Evolutionary conservation across 2,888 invertebrate species (phyloP), one percentile per base, ranked within the genome.

Genomic region (Epistrophe grossulariae): DNA sequence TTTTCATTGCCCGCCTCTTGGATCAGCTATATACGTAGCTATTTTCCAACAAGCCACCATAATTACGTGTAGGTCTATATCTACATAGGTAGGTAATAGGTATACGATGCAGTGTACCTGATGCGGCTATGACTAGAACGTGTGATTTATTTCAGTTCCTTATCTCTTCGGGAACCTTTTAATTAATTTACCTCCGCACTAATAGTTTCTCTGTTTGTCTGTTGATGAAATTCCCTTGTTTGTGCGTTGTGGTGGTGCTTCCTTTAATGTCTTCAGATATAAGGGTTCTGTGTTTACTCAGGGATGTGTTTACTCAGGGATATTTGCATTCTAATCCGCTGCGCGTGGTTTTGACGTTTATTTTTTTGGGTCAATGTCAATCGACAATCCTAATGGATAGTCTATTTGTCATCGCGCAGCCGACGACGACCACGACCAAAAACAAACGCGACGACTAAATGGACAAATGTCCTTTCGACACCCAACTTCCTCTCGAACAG

Each of bases 141-240:
- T 85, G 85, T 82, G 85, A 85, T 85, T 85, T 85, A 85, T 85
- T 85, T 83, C 87, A 72, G 83, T 83, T 87, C 48, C 87, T 87
- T 87, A 87, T 87, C 87, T 83, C 76, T 66, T 72, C 74, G 83
- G 87, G 72, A 83, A 87, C 87, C 87, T 87, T 87, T 87, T 87
- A 87, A 87, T 87, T 87, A 83, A 87, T 87, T 83, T 87, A 83
- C 87, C 87, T 83, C 70, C 72, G 83, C 76, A 83, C 83, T 87
- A 79, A 87, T 87, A 87, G 84, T 81, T 85, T 81, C 40, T 77
- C 60, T 85, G 81, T 81, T 80, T 85, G 84, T 68, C 59, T 60
- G 81, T 48, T 70, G 55, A 64, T 70, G 60, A 85, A 81, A 81
- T 77, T 78, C 35, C 68, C 81, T 74, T 52, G 55, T 38, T 60